Percentiles rank a stretch among this genome's conserved stretches.
Conservation (phyloP, 2,113 vertebrate genomes). For the Calyptomena viridis region DNA sequence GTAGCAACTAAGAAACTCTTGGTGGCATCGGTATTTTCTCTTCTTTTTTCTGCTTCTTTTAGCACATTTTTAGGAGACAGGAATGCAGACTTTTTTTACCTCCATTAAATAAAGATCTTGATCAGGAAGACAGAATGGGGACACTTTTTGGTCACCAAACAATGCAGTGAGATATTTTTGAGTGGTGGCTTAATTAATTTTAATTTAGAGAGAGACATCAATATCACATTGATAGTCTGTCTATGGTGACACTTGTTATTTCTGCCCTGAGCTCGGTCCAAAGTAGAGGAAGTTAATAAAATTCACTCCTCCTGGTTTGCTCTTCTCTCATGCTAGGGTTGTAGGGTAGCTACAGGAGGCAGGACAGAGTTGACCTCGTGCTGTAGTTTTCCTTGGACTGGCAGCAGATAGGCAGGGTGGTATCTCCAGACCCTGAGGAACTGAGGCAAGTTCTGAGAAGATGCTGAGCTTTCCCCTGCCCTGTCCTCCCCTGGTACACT, state of each 20-base stretch:
- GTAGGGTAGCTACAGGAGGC: not conserved
- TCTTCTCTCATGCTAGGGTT: not conserved
- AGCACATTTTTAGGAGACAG: not conserved
- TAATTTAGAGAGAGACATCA: not conserved
- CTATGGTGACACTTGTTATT: not conserved
- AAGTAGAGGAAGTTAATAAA: not conserved
- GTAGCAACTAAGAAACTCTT: not conserved
- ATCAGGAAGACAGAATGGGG: slow-evolving; percentile 26
- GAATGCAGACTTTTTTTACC: not conserved
- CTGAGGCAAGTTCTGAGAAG: not conserved
- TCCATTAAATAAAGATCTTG: slow-evolving; percentile 19
- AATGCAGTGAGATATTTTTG: not conserved
- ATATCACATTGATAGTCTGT: slow-evolving; percentile 11
- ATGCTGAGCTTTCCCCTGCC: not conserved
- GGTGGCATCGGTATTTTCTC: not conserved
- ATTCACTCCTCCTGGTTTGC: not conserved
- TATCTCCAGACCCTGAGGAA: not conserved
- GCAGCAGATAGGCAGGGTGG: not conserved
- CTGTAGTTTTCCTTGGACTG: not conserved
- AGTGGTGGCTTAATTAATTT: not conserved
- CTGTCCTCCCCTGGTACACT: not conserved
- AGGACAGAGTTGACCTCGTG: not conserved
- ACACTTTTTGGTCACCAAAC: not conserved
- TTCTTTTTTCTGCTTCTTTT: slow-evolving; percentile 10
- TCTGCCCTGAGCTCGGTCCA: not conserved